Evolutionary conservation across 1,140 invertebrate genomes (phyloP).

Genomic region (Pachypsylla venusta): DNA sequence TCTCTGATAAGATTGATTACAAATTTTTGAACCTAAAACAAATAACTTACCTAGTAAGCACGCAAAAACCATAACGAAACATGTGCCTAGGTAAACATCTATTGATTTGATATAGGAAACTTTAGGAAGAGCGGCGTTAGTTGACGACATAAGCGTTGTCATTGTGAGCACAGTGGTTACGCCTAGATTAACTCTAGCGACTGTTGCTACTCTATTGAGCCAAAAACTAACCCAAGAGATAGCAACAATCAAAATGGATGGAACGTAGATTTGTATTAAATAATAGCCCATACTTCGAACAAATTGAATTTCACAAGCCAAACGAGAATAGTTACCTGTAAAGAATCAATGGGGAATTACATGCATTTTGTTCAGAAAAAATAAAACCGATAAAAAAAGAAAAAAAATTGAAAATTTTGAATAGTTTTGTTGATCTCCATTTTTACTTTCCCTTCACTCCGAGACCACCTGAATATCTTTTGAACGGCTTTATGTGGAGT

Average conservation of each 20-base stretch:
- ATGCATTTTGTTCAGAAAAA: too few relatives aligned
- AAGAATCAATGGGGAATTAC: background rate
- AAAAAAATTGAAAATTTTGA: too few relatives aligned
- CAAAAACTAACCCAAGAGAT: constrained; percentile 96
- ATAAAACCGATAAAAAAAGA: too few relatives aligned
- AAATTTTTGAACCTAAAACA: constrained; percentile 5
- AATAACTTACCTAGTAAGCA: constrained; percentile 69
- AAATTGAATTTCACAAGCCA: constrained; percentile 93
- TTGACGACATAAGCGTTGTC: constrained; percentile 95
- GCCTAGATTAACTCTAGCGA: constrained; percentile 83
- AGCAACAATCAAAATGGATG: constrained; percentile 91
- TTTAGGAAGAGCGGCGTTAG: constrained; percentile 90
- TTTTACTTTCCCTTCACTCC: too few relatives aligned
- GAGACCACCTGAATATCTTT: too few relatives aligned
- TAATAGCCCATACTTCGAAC: constrained; percentile 96
- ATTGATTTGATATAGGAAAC: constrained; percentile 96
- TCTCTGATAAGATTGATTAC: too few relatives aligned
- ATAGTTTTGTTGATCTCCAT: too few relatives aligned
- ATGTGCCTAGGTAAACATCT: constrained; percentile 90
- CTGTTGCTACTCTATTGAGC: constrained; percentile 85
- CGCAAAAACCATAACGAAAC: constrained; percentile 93
- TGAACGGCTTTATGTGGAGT: too few relatives aligned
- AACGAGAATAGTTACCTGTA: constrained; percentile 89
- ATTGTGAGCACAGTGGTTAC: constrained; percentile 95
- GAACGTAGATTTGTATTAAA: constrained; percentile 97